phyloP scores from a whole-genome alignment of 1,140 invertebrate genomes.

The Hycleus cichorii region DNA sequence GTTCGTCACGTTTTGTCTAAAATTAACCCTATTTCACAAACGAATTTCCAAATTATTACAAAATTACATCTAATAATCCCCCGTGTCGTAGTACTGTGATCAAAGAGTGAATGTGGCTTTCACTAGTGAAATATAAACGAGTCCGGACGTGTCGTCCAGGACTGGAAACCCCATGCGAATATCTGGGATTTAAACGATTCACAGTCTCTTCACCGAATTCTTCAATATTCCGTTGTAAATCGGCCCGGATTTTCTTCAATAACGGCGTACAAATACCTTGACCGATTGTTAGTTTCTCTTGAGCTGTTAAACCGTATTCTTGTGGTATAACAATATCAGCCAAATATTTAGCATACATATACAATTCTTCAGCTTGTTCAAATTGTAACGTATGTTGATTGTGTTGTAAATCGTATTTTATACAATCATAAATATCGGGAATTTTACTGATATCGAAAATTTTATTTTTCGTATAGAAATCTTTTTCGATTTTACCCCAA shows the following conservation, averaged over 20 bases:
- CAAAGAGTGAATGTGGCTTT: constrained; percentile 97
- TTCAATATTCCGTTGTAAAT: constrained; percentile 89
- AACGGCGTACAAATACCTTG: constrained; percentile 96
- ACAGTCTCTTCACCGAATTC: constrained; percentile 82
- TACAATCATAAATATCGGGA: constrained; percentile 99
- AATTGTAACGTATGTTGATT: constrained; percentile 94
- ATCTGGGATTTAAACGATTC: constrained; percentile 92
- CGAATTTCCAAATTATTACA: neutral
- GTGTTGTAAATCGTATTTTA: constrained; percentile 98
- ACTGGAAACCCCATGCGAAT: constrained; percentile 96
- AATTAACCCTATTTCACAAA: neutral
- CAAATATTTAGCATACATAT: constrained; percentile 90
- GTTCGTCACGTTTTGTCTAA: constrained; percentile 81
- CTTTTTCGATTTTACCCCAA: constrained; percentile 98
- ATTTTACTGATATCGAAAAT: constrained; percentile 98
- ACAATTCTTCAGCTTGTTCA: constrained; percentile 89
- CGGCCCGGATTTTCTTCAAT: constrained; percentile 91
- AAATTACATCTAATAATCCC: constrained; percentile 76
- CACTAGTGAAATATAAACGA: constrained; percentile 96
- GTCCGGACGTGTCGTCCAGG: constrained; percentile 96
- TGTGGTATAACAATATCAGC: constrained; percentile 99
- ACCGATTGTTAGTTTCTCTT: constrained; percentile 94
- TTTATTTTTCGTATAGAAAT: constrained; percentile 89
- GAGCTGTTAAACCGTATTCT: constrained; percentile 93
- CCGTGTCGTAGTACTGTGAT: constrained; percentile 93